phyloP scores from a whole-genome alignment of 2,113 vertebrate species.

The Onychostruthus taczanowskii region DNA sequence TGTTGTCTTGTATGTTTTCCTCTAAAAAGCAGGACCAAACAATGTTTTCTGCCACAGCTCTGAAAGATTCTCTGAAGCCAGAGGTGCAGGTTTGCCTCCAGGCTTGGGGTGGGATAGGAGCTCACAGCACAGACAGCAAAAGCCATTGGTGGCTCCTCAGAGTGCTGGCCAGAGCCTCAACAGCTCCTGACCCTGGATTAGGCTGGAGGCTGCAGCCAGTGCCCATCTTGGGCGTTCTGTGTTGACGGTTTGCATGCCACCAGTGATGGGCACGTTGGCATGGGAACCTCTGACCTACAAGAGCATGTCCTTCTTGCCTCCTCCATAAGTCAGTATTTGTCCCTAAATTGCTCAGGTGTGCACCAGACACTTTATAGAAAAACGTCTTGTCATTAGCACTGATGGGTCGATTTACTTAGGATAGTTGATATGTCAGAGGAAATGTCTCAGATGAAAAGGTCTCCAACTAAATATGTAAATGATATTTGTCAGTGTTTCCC shows the following conservation, averaged over 20 bases:
- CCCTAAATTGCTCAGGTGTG: not conserved
- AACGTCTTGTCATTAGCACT: not conserved
- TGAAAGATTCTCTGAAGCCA: not conserved
- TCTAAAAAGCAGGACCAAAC: not conserved
- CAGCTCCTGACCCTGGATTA: not conserved
- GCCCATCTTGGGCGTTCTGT: not conserved
- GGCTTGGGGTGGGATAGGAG: not conserved
- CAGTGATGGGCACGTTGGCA: not conserved
- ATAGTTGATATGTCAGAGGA: not conserved
- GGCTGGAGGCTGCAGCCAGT: not conserved
- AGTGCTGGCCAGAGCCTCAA: not conserved
- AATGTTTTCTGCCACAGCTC: not conserved
- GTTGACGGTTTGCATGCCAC: not conserved
- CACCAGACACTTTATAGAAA: not conserved
- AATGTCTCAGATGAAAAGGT: constrained; percentile 20
- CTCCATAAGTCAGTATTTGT: not conserved
- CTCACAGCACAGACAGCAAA: not conserved
- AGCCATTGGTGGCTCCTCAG: fast-evolving
- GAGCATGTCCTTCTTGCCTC: not conserved
- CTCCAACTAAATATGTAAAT: constrained; percentile 34
- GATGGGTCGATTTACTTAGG: not conserved
- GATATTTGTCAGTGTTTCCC: constrained; percentile 4
- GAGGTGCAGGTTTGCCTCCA: not conserved
- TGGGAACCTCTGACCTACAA: not conserved
- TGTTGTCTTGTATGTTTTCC: not conserved